phyloP scores from a whole-genome alignment of 2,888 invertebrate species.

The Pseudococcus longispinus region DNA sequence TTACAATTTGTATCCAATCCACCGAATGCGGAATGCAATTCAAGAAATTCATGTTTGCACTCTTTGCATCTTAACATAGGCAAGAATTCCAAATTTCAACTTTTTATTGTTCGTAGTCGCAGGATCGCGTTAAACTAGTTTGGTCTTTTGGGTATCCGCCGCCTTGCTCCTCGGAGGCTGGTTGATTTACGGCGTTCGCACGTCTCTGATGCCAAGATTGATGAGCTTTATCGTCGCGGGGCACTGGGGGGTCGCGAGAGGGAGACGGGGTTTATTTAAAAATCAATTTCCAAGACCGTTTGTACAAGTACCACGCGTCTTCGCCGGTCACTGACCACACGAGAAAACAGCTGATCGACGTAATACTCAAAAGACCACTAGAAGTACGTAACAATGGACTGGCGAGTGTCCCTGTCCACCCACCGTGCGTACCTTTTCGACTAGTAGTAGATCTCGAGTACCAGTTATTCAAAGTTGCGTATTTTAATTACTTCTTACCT shows the following conservation, averaged over 20 bases:
- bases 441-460: not conserved
- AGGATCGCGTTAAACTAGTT: not conserved
- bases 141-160: not conserved
- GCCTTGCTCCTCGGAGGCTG: not conserved
- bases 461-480: slow-evolving; percentile 13
- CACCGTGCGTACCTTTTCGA: not conserved
- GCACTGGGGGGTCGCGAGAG: not conserved
- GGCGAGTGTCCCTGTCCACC: not conserved
- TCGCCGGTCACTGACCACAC: slow-evolving; percentile 29
- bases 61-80: not conserved
- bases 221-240: not conserved
- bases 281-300: not conserved
- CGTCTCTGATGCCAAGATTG: not conserved
- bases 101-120: not conserved
- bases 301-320: not conserved
- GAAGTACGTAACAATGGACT: not conserved
- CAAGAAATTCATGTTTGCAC: slow-evolving; percentile 15
- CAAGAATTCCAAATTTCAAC: slow-evolving; percentile 26
- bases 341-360: slow-evolving; percentile 8
- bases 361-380: not conserved
- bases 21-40: not conserved
- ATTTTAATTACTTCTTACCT: slow-evolving; percentile 43
- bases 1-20: slow-evolving; percentile 18
- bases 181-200: slow-evolving; percentile 23
- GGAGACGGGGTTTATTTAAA: not conserved